Base-by-base conservation (phyloP, 2,113 vertebrate genomes). In the Paracanthobrama guichenoti region DNA sequence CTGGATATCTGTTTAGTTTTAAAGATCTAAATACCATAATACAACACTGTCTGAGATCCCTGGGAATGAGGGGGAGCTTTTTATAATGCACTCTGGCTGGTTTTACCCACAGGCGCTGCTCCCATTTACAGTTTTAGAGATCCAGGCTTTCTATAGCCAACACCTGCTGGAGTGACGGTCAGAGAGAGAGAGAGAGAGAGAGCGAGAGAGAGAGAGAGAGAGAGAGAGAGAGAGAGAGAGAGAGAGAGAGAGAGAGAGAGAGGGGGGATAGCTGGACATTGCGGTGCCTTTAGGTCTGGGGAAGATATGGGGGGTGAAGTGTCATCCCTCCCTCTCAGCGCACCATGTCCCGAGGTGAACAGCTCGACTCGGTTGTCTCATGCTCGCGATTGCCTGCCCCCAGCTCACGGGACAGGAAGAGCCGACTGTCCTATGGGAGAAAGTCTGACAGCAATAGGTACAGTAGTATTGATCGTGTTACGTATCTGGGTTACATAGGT, bases 371-470 rank as follows among this genome's bases (percentile, higher is more conserved):
- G 74, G 55, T 79, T 88, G 71, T 91, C 48, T 86, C 88, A 86
- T 90, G 88, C 79, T 88, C 90, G 3, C 92, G 89, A 82, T 88
- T 91, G 55, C 91, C 92, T 69, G 91, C 91, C 14, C 89, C 91
- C 35, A 85, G 89, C 39, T 90, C 89, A 88, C 90, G 86, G n/a
- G 90, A 93, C 86, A 92, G 91, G 85, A 93, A 88, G 89, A 93
- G 90, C 86, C 83, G 87, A 28, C 90, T 92, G 86, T 90, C 92
- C 13, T 90, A 81, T 44, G 89, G 90, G 85, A 94, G 88, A 87
- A 92, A 88, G 87, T 81, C 83, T 2, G 82, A 90, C 81, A 80
- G 85, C 16, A 88, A 92, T 88, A 92, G 94, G 94, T 95, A 94
- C 77, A 76, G 86, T 50, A 53, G 71, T 76, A 48, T 81, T 75